These are phyloP conservation scores for Pseudomyrmex dendroicus DNA, from an alignment of 1,140 invertebrate species.

Conservation along the genomic window DNA sequence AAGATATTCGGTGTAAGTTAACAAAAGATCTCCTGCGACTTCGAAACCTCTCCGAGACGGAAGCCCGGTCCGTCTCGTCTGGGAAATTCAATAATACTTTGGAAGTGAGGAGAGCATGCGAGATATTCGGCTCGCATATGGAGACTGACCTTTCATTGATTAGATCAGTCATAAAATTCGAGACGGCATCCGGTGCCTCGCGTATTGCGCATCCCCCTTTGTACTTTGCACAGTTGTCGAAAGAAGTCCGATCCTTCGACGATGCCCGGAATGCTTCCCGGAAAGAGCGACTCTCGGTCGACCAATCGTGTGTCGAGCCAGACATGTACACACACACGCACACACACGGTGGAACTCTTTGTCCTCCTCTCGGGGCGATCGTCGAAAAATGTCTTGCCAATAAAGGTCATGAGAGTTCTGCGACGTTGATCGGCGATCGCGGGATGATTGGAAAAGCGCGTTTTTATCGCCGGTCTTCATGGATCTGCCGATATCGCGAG, in stretches of 20 bases:
- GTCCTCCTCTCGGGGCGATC: conserved; percentile 24
- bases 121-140: conserved; percentile 53
- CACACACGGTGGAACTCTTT: background rate
- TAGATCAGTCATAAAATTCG: conserved; percentile 60
- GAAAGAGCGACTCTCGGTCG: background rate
- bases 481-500: background rate
- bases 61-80: conserved; percentile 46
- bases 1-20: conserved; percentile 61
- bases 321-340: background rate
- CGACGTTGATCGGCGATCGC: background rate
- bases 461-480: background rate
- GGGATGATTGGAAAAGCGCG: background rate
- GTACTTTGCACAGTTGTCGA: conserved; percentile 59
- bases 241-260: conserved; percentile 42
- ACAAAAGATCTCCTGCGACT: conserved; percentile 56
- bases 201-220: conserved; percentile 54
- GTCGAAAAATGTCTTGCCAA: conserved; percentile 45
- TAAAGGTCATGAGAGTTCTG: conserved; percentile 32
- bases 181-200: conserved; percentile 30
- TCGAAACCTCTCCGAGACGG: conserved; percentile 15
- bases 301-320: background rate
- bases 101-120: conserved; percentile 51
- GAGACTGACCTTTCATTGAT: conserved; percentile 58
- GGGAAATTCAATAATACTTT: conserved; percentile 61
- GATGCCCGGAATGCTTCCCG: conserved; percentile 31